Conservation (phyloP, 2,797 vertebrate species). For the Martes flavigula region DNA sequence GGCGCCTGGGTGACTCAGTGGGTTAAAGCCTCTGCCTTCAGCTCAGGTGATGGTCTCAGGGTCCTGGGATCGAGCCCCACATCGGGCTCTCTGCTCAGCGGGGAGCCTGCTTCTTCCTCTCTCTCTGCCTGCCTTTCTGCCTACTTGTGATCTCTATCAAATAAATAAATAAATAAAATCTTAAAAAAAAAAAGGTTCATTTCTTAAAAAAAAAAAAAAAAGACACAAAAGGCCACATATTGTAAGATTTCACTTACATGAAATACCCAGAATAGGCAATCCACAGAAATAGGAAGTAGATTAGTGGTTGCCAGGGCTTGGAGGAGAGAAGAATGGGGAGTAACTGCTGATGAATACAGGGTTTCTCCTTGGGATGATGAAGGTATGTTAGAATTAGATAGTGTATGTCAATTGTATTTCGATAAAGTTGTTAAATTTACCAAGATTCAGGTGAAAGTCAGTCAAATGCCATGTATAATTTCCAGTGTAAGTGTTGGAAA, state of each 20-base stretch:
- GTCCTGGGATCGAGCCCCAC: too few species aligned
- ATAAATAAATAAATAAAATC: too few species aligned
- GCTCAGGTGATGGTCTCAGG: too few species aligned
- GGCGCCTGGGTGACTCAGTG: too few species aligned
- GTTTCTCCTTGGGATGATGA: background rate
- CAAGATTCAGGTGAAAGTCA: background rate
- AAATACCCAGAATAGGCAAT: constrained; percentile 14
- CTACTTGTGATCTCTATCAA: too few species aligned
- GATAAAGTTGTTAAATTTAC: background rate
- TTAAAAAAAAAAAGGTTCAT: too few species aligned
- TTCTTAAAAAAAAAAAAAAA: background rate
- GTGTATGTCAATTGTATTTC: background rate
- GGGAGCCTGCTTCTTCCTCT: too few species aligned
- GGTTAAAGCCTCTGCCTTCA: too few species aligned
- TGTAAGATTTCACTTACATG: background rate
- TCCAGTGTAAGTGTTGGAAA: background rate
- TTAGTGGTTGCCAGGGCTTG: background rate
- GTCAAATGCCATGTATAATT: background rate
- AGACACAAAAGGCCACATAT: background rate
- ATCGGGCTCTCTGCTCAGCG: too few species aligned
- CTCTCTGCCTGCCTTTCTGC: too few species aligned
- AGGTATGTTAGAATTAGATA: background rate
- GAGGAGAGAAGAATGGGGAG: background rate
- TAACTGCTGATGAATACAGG: background rate
- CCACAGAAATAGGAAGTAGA: background rate